Evolutionary conservation across 2,113 vertebrate genomes (phyloP).

Genomic region (Hipposideros armiger): DNA sequence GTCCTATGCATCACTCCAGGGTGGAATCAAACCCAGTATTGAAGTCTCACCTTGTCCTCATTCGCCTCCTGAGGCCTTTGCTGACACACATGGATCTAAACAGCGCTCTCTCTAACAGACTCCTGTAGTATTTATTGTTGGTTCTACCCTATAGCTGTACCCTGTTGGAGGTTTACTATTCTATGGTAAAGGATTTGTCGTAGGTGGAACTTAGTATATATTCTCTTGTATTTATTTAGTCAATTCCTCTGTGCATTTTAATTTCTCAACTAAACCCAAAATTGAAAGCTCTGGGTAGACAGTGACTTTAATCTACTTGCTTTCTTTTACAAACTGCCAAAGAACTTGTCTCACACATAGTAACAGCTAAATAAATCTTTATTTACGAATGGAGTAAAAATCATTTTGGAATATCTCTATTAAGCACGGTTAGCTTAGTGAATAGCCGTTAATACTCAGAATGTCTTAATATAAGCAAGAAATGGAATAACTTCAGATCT

Average conservation of each 20-base stretch:
- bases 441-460: neutral
- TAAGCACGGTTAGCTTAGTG: neutral
- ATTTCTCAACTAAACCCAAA: neutral
- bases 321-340: neutral
- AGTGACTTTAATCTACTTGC: neutral
- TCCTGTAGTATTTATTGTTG: too few relatives aligned
- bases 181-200: fast-evolving
- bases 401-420: neutral
- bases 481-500: neutral
- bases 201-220: neutral
- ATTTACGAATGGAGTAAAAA: neutral
- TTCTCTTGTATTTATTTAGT: neutral
- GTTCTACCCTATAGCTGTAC: fast-evolving
- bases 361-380: neutral
- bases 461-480: neutral
- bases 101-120: neutral
- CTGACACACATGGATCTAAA: fast-evolving
- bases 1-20: fast-evolving
- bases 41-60: too few relatives aligned
- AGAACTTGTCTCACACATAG: neutral
- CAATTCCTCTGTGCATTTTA: neutral
- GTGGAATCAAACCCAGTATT: fast-evolving
- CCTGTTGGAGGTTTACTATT: too few relatives aligned
- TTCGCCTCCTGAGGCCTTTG: fast-evolving
- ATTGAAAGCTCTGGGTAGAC: neutral